Evolutionary conservation across 2,888 invertebrate genomes (phyloP), one percentile per base, ranked within the genome.

Genomic region (Macropis europaea): DNA sequence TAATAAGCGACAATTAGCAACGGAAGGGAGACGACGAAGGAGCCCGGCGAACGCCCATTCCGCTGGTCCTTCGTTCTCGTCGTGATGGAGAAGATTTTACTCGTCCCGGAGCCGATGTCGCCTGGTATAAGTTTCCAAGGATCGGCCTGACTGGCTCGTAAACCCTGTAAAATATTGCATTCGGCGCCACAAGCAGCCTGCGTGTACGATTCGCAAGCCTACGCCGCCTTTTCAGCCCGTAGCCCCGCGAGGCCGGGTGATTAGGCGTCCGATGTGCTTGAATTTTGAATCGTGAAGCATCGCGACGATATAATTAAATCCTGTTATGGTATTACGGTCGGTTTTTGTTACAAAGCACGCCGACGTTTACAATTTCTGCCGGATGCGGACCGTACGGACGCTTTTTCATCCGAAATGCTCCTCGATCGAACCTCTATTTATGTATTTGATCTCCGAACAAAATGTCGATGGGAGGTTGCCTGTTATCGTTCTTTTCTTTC

Each of bases 1-100:
- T 89, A 89, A 89, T 89, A 89, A 89, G 87, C 84, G 82, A 84
- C 87, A 88, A 89, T 89, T 88, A 88, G 82, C 66, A 57, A 38
- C 7, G 61, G 26, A 59, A 52, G 54, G 45, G 52, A n/a, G n/a
- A n/a, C 67, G 34, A 43, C 43, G 68, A 57, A 56, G 59, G 28
- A 70, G 64, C 71, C n/a, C 62, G 63, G 52, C 45, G 15, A 36
- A 34, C 53, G 17, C 43, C 38, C 53, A 13, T 42, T 38, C 26
- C 34, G 38, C 24, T 38, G 24, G 40, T 50, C 38, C 53, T 43
- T 53, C 9, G 7, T 43, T 13, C 34, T n/a, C n/a, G n/a, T n/a
- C n/a, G n/a, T n/a, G n/a, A n/a, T n/a, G n/a, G 9, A 61, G 53
- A 40, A 53, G 64, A 68, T 77, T 75, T 74, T 47, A 43, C 60